phyloP scores from a whole-genome alignment of 2,113 vertebrate species.

The Trochalopteron elliotii region DNA sequence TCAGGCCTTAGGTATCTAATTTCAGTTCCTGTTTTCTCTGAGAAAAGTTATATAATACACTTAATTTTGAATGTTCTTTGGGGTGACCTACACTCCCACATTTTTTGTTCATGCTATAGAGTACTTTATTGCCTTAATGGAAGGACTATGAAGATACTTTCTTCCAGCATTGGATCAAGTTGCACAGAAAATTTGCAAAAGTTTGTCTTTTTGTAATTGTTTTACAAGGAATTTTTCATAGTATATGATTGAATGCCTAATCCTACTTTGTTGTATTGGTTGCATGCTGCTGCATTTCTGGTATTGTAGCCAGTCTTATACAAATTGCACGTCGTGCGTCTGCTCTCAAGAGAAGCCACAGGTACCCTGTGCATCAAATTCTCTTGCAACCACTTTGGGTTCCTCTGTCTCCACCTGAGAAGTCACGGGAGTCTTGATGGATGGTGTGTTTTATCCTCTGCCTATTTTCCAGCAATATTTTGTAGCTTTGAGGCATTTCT shows the following conservation, averaged over 20 bases:
- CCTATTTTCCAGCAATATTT: neutral
- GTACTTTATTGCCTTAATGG: neutral
- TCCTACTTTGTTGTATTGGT: neutral
- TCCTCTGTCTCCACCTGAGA: neutral
- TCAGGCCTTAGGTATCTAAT: neutral
- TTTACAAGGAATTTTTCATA: neutral
- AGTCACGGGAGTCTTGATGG: neutral
- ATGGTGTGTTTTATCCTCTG: neutral
- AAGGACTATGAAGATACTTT: neutral
- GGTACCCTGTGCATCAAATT: neutral
- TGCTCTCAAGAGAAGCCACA: neutral
- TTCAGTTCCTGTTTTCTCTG: neutral
- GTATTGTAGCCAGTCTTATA: neutral
- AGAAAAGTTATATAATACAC: neutral
- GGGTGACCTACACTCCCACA: neutral
- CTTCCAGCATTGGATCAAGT: neutral
- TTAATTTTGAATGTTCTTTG: neutral
- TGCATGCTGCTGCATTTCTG: neutral
- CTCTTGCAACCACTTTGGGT: neutral
- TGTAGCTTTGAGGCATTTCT: neutral
- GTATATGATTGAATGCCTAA: neutral
- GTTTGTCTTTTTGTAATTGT: neutral
- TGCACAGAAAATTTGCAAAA: neutral
- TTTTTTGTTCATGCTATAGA: neutral
- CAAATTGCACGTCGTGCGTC: accelerated